Conservation (phyloP, 2,113 vertebrate genomes). For the Zapornia atra region DNA sequence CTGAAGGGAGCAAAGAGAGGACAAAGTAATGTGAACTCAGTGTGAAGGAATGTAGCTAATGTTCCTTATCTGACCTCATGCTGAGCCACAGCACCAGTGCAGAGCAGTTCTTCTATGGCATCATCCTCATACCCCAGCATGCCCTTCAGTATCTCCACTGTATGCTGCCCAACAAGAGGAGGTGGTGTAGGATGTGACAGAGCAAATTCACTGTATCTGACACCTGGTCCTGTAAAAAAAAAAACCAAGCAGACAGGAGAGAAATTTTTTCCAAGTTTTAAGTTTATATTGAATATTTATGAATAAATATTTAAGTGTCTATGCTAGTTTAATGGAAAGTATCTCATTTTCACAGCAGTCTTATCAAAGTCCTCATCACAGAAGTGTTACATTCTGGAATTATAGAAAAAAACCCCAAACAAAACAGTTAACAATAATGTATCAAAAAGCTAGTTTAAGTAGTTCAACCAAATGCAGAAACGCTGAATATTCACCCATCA, state of each 20-base stretch:
- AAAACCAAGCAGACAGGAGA: neutral
- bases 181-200: constrained; percentile 78
- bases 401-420: neutral
- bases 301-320: no score
- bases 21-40: constrained; percentile 35
- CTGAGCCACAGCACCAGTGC: constrained; percentile 78
- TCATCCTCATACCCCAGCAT: constrained; percentile 81
- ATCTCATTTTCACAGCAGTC: neutral
- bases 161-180: constrained; percentile 91
- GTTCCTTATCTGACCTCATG: constrained; percentile 76
- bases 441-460: neutral
- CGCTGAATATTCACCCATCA: fast-evolving
- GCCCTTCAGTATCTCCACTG: constrained; percentile 83
- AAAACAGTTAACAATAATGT: neutral
- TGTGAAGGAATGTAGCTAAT: constrained; percentile 11
- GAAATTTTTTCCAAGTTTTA: neutral
- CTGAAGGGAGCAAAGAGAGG: constrained; percentile 46
- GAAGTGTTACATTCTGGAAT: neutral
- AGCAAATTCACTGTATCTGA: constrained; percentile 87
- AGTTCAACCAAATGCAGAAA: neutral
- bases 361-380: neutral
- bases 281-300: neutral
- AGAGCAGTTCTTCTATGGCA: constrained; percentile 78
- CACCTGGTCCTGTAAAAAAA: constrained; percentile 84
- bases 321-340: neutral